Percentiles rank a stretch among this genome's conserved stretches.
phyloP scores from a whole-genome alignment of 2,888 invertebrate genomes.

The Zygothrica quintamaculata region DNA sequence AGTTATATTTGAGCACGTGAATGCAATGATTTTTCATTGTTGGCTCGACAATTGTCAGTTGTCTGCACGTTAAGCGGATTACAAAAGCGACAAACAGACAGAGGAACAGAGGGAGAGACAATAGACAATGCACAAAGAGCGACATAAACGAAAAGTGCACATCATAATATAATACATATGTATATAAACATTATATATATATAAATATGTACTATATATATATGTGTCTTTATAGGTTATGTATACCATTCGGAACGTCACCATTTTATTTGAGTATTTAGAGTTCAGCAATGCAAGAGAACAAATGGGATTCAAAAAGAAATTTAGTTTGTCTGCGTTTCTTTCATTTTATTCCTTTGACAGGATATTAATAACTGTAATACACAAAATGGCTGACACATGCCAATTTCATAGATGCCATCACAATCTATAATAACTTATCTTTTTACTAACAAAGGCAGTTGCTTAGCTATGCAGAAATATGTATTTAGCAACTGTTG shows the following conservation, averaged over 20 bases:
- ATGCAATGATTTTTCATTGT: slow-evolving; percentile 36
- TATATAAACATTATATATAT: background rate
- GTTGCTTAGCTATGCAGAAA: too few species aligned
- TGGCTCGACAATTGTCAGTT: slow-evolving; percentile 36
- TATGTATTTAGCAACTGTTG: too few species aligned
- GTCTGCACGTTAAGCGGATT: slow-evolving; percentile 34
- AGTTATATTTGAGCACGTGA: too few species aligned
- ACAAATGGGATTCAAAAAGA: background rate
- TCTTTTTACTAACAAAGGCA: too few species aligned
- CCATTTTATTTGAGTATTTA: slow-evolving; percentile 3
- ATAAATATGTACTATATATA: background rate
- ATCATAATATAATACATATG: slow-evolving; percentile 3
- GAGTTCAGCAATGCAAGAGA: slow-evolving; percentile 5
- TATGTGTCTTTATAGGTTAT: background rate
- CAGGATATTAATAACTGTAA: too few species aligned
- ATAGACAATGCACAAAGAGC: background rate
- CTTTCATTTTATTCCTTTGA: background rate
- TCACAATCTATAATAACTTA: too few species aligned
- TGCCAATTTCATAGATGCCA: slow-evolving; percentile 2
- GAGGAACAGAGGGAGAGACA: slow-evolving; percentile 17
- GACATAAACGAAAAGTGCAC: slow-evolving; percentile 9
- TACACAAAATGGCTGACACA: background rate
- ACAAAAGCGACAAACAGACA: slow-evolving; percentile 18
- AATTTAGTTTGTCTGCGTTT: background rate
- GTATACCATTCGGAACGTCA: background rate